A percentile compares a stretch with the other conserved stretches of the same genome.
phyloP scores from a whole-genome alignment of 2,797 vertebrate genomes.

The Sitta carolinensis region DNA sequence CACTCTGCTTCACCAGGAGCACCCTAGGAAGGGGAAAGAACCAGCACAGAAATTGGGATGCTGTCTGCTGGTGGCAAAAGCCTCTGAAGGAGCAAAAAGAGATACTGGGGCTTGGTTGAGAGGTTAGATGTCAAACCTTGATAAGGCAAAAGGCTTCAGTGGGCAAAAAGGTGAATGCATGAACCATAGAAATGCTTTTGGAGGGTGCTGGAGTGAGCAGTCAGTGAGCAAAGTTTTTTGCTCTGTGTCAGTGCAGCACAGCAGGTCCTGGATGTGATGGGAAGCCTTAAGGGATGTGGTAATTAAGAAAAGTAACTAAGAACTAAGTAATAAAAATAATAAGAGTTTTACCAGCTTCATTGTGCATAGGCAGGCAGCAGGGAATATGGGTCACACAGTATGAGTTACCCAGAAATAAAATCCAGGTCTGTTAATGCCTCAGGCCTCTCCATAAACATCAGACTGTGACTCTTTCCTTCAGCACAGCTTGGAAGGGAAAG shows the following conservation, averaged over 20 bases:
- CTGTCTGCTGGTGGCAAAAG: neutral
- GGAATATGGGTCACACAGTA: constrained; percentile 18
- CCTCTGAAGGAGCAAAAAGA: neutral
- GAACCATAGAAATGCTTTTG: neutral
- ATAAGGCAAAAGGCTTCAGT: neutral
- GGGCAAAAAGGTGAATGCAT: neutral
- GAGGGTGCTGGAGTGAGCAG: neutral
- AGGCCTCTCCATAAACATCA: neutral
- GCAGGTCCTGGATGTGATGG: neutral
- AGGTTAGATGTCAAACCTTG: neutral
- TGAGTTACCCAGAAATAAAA: constrained; percentile 20
- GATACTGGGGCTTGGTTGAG: neutral
- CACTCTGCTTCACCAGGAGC: neutral
- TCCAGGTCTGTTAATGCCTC: constrained; percentile 18
- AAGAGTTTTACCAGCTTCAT: neutral
- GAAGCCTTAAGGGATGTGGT: neutral
- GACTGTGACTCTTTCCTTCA: neutral
- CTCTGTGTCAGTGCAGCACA: neutral
- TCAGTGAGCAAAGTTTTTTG: neutral
- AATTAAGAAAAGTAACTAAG: constrained; percentile 45
- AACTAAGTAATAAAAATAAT: constrained; percentile 28
- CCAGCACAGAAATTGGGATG: neutral
- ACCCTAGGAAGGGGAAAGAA: neutral
- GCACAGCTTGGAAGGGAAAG: neutral
- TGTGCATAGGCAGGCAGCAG: neutral